A percentile compares a stretch with the other conserved stretches of the same genome.
Conservation (phyloP, 2,797 vertebrate species). For the Crenichthys baileyi region DNA sequence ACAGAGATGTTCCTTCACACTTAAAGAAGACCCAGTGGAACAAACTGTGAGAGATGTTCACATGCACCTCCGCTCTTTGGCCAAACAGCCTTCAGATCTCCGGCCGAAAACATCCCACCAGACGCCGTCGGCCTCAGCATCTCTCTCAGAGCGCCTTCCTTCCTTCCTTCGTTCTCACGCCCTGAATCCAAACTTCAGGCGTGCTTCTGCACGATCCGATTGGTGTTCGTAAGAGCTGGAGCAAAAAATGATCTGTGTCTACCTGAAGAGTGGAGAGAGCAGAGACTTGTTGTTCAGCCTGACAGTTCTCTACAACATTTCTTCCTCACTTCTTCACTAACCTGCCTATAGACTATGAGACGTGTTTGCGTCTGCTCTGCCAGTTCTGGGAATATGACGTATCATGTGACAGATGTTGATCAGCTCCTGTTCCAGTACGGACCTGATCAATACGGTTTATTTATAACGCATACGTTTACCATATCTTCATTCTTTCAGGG, state of each 20-base stretch:
- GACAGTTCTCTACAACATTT: neutral
- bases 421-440: constrained; percentile 13
- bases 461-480: neutral
- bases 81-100: neutral
- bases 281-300: constrained; percentile 69
- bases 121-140: neutral
- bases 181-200: constrained; percentile 25
- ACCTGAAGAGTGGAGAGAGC: constrained; percentile 71
- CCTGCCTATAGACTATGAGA: neutral
- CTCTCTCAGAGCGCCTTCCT: too few species aligned
- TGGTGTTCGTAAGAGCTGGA: constrained; percentile 39
- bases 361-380: constrained; percentile 29
- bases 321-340: too few species aligned
- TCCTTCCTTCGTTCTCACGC: neutral
- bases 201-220: constrained; percentile 34
- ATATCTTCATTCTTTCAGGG: neutral
- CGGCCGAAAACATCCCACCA: neutral
- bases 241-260: constrained; percentile 36
- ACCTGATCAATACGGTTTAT: constrained; percentile 30
- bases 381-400: constrained; percentile 40
- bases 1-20: neutral
- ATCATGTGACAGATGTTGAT: constrained; percentile 38
- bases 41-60: neutral
- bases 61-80: neutral
- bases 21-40: neutral